Conservation (phyloP, 2,888 invertebrate genomes). For the Thymelicus acteon region DNA sequence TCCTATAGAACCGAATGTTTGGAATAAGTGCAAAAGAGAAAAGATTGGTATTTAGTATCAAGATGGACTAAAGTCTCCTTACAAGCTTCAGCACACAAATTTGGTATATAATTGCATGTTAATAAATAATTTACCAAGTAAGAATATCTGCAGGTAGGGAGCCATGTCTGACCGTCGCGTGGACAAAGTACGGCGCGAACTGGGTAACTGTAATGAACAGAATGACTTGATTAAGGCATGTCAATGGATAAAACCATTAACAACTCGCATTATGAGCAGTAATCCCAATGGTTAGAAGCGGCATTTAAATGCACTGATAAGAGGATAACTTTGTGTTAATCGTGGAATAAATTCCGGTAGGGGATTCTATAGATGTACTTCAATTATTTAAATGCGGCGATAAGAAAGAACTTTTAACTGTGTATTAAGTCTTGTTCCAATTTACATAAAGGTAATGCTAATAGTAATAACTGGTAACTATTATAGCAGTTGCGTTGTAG, state of each 20-base stretch:
- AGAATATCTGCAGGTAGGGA: constrained; percentile 48
- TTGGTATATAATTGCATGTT: no score
- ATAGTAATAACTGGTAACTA: constrained; percentile 13
- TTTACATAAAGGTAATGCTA: constrained; percentile 26
- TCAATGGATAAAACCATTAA: constrained; percentile 55
- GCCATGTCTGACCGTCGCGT: constrained; percentile 50
- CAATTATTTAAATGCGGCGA: constrained; percentile 36
- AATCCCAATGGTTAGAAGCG: constrained; percentile 32
- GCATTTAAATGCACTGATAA: constrained; percentile 31
- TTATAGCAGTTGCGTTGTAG: constrained; percentile 11
- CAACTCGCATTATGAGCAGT: constrained; percentile 37
- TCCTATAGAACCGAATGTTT: constrained; percentile 5
- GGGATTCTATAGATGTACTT: constrained; percentile 23
- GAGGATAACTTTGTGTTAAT: constrained; percentile 28
- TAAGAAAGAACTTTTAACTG: constrained; percentile 34
- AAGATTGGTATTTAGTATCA: background rate
- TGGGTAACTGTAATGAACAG: constrained; percentile 68
- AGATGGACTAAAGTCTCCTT: no score
- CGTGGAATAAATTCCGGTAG: constrained; percentile 31
- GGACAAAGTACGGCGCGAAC: constrained; percentile 48
- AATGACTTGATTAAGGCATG: constrained; percentile 64
- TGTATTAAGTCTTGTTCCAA: constrained; percentile 23
- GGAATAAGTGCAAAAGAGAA: background rate
- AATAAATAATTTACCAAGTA: constrained; percentile 56
- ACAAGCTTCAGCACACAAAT: no score